These are phyloP conservation scores for Drosophila suboccidentalis DNA, from an alignment of 2,888 invertebrate genomes.

Conservation along the genomic window DNA sequence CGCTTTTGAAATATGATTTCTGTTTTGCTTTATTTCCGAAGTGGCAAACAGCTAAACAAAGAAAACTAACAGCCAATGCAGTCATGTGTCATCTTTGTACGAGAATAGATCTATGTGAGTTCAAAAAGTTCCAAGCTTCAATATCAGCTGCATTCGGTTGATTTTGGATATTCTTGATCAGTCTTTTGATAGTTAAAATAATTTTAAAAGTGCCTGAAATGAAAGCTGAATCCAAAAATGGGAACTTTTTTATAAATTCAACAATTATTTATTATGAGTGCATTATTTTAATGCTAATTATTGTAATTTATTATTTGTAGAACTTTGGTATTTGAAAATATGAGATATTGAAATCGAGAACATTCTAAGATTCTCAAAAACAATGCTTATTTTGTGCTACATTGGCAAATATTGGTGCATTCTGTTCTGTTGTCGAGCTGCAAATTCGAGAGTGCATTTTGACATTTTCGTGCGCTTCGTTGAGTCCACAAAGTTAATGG, in stretches of 20 bases:
- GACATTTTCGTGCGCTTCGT: slow-evolving; percentile 75
- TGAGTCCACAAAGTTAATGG: slow-evolving; percentile 71
- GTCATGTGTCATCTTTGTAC: slow-evolving; percentile 1
- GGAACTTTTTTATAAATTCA: neutral
- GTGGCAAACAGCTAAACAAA: slow-evolving; percentile 24
- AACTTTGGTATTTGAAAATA: neutral
- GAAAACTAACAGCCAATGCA: slow-evolving; percentile 25
- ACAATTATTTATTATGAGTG: neutral
- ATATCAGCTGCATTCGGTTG: neutral
- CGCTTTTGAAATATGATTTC: slow-evolving; percentile 63
- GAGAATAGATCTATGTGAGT: neutral
- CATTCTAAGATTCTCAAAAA: neutral
- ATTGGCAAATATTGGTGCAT: slow-evolving; percentile 27
- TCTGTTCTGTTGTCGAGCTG: slow-evolving; percentile 19
- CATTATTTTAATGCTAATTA: neutral
- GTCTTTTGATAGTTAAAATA: neutral
- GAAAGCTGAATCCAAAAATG: neutral
- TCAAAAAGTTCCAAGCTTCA: slow-evolving; percentile 1
- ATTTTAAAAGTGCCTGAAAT: too few relatives aligned
- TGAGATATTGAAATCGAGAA: slow-evolving; percentile 17
- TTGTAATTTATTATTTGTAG: too few relatives aligned
- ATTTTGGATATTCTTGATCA: neutral
- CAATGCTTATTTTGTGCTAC: slow-evolving; percentile 15
- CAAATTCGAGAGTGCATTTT: slow-evolving; percentile 71
- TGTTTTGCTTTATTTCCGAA: slow-evolving; percentile 24